Evolutionary conservation across 37 sponge, comb jelly and placozoan genomes (phyloP).

Genomic region (Halisarca cf. caerulea): DNA sequence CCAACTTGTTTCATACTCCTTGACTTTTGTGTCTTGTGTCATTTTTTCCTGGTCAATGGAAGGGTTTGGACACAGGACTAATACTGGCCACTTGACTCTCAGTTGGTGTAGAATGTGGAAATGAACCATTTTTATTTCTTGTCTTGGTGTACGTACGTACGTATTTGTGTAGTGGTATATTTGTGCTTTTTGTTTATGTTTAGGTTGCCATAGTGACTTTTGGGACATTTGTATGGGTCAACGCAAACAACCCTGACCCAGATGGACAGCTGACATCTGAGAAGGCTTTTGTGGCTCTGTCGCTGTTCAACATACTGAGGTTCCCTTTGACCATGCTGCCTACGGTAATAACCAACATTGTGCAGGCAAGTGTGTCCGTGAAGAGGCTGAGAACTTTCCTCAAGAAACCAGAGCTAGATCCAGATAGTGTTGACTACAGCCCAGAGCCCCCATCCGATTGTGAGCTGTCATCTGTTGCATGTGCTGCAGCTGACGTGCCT

Average conservation of each 20-base stretch:
- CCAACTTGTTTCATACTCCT: no score
- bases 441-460: background rate
- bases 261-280: conserved; percentile 69
- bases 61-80: no score
- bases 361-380: conserved; percentile 75
- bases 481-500: no score
- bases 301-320: conserved; percentile 79
- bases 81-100: no score
- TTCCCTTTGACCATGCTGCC: conserved; percentile 79
- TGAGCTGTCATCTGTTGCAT: no score
- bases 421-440: conserved; percentile 38
- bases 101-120: no score
- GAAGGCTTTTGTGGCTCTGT: conserved; percentile 79
- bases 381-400: conserved; percentile 69
- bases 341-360: conserved; percentile 41
- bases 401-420: conserved; percentile 61
- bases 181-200: background rate
- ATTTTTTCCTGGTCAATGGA: no score
- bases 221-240: conserved; percentile 52
- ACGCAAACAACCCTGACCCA: background rate
- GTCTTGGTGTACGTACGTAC: no score
- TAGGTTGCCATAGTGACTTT: conserved; percentile 81
- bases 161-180: background rate
- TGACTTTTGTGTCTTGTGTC: no score
- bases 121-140: no score